Evolutionary conservation across 2,888 invertebrate species (phyloP).

Genomic region (Eudemis profundana): DNA sequence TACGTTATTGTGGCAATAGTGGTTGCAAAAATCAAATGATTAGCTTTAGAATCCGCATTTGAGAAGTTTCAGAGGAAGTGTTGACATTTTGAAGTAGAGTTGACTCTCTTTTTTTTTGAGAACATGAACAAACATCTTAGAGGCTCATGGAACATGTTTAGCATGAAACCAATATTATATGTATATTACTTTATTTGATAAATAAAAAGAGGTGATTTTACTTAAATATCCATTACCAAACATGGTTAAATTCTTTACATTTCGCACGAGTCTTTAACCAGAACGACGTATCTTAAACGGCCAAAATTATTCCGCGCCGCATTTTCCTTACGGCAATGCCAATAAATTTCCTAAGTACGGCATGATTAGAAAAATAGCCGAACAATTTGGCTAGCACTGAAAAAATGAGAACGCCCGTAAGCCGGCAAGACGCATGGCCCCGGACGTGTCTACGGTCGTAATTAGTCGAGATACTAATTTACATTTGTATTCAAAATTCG

Average conservation of each 20-base stretch:
- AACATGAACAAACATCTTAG: too few relatives aligned
- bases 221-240: not conserved
- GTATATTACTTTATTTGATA: too few relatives aligned
- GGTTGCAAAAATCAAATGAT: too few relatives aligned
- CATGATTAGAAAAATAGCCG: conserved; percentile 75
- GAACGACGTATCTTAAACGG: conserved; percentile 10
- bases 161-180: too few relatives aligned
- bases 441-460: conserved; percentile 81
- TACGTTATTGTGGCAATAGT: too few relatives aligned
- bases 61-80: too few relatives aligned
- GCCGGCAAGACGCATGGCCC: conserved; percentile 83
- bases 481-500: conserved; percentile 87
- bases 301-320: conserved; percentile 24
- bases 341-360: conserved; percentile 53
- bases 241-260: not conserved
- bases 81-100: too few relatives aligned
- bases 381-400: conserved; percentile 70
- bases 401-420: conserved; percentile 78
- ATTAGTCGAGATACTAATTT: conserved; percentile 86
- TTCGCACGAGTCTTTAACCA: not conserved
- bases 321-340: conserved; percentile 31
- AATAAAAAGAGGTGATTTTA: too few relatives aligned
- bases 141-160: too few relatives aligned
- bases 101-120: too few relatives aligned
- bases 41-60: too few relatives aligned